Evolutionary conservation across 2,797 vertebrate genomes (phyloP).

Genomic region (Siniperca undulata): DNA sequence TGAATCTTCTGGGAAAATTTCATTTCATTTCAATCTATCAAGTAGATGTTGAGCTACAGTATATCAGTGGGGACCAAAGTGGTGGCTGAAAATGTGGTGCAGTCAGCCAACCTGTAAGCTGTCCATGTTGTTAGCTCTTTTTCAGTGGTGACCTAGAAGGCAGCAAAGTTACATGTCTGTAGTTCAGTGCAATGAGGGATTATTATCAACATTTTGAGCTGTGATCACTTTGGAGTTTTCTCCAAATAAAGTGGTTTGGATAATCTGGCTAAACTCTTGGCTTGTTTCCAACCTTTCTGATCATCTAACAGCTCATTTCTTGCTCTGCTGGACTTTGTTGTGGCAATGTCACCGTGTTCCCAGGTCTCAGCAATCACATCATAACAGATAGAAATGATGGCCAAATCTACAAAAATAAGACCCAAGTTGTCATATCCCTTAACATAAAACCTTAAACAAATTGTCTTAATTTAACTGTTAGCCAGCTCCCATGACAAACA

Average conservation of each 20-base stretch:
- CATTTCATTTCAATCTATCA: not conserved
- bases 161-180: too few species aligned
- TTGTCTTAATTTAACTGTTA: not conserved
- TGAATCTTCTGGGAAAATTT: not conserved
- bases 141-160: too few species aligned
- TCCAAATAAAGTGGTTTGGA: not conserved
- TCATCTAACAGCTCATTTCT: not conserved
- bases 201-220: not conserved
- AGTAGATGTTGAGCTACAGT: not conserved
- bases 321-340: not conserved
- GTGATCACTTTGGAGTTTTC: too few species aligned
- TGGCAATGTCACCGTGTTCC: not conserved
- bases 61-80: not conserved
- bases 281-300: not conserved
- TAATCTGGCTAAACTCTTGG: not conserved
- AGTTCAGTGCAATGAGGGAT: not conserved
- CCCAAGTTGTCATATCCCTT: not conserved
- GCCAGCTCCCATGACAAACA: not conserved
- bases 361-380: not conserved
- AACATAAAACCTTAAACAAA: constrained; percentile 1
- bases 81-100: too few species aligned
- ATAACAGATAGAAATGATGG: not conserved
- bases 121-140: not conserved
- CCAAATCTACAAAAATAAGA: not conserved
- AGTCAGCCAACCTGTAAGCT: not conserved